Evolutionary conservation across 1,140 invertebrate species (phyloP), one percentile per base, ranked within the genome.

Genomic region (Ephestia elutella): DNA sequence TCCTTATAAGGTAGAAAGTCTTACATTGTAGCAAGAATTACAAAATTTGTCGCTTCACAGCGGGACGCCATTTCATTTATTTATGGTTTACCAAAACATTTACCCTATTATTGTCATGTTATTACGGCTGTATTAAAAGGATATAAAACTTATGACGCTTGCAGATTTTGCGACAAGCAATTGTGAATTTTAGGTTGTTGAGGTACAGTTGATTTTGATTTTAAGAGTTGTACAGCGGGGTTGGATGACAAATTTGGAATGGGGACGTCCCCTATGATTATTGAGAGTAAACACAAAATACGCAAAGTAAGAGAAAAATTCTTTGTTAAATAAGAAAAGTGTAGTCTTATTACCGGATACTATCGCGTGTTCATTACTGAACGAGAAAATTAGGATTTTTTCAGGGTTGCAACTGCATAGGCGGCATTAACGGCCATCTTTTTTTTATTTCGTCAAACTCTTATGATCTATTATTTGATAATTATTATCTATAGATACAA

Each of bases 11-110:
- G 38, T 3, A 44, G 38, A 17, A 44, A 44, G 38, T n/a, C 38
- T 44, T 10, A 7, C 38, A 44, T 44, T 44, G 15, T 17, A 44
- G 38, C 5, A 15, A 15, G 38, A 15, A 15, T 44, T 17, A 44
- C 38, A 44, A 44, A 75, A 75, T 79, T 73, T 78, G 71, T 78
- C 67, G 54, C 59, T 57, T 57, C 76, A 25, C 75, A 73, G 75
- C 77, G 72, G 73, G 73, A 73, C 60, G 70, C 66, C 69, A 71
- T 77, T 70, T 65, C 73, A 78, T 75, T 81, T 83, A 87, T 87
- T 86, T 86, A 85, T 86, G 80, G 73, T 80, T 84, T 86, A 85
- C 85, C 83, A 87, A 87, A 87, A 86, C 85, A 87, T 87, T 87
- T 87, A 78, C 79, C 83, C 85, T 87, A 84, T 85, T 83, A 85